These are phyloP conservation scores for Zelleria hepariella DNA, from an alignment of 2,888 invertebrate species.

Conservation along the genomic window DNA sequence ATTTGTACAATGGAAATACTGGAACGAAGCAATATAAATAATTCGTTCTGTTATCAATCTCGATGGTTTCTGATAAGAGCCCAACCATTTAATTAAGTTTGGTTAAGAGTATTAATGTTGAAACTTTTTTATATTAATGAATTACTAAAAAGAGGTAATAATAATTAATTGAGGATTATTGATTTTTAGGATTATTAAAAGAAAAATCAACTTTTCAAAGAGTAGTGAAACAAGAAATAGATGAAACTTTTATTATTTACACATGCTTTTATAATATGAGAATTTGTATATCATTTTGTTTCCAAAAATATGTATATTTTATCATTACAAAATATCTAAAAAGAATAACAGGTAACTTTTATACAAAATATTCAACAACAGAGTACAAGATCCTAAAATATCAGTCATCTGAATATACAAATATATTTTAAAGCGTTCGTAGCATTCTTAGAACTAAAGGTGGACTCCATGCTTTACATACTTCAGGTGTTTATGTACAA, in stretches of 20 bases:
- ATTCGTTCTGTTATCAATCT: background rate
- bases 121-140: background rate
- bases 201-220: background rate
- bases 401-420: conserved; percentile 2
- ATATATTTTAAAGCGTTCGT: conserved; percentile 4
- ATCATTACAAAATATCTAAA: background rate
- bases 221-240: background rate
- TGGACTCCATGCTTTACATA: conserved; percentile 7
- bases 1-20: background rate
- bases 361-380: background rate
- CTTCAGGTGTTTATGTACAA: conserved; percentile 4
- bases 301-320: background rate
- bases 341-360: background rate
- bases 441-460: conserved; percentile 1
- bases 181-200: background rate
- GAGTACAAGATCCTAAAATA: background rate
- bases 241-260: background rate
- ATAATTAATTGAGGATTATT: too few relatives aligned
- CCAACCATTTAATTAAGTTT: background rate
- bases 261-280: background rate
- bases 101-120: background rate
- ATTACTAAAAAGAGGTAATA: too few relatives aligned
- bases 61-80: background rate
- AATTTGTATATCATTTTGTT: background rate
- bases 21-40: background rate